Base-by-base conservation (phyloP, 2,113 vertebrate genomes). In the Formicarius rufipectus region DNA sequence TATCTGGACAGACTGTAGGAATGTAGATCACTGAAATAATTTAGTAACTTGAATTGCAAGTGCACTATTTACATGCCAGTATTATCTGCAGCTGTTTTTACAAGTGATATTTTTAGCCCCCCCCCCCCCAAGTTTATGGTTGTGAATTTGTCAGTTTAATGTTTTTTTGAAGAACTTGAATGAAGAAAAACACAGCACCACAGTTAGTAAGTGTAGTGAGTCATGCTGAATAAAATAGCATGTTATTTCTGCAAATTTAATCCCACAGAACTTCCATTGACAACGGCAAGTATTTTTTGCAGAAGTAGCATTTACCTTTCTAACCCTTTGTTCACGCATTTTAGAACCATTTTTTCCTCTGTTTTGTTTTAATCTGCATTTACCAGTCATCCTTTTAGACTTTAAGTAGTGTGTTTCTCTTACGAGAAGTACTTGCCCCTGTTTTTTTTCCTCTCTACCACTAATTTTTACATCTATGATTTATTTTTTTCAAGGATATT, bases 281-380 rank as follows among this genome's bases (percentile, higher is more conserved):
- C 85, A 95, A 12, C 40, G 83, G 84, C 64, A 85, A 53, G 40
- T 64, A 45, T 73, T 96, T 97, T 62, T 95, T 95, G 66, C 92
- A 92, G 94, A 92, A 95, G 76, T 73, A 76, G 39, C 30, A 22
- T 79, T 83, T 56, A 39, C 14, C 49, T 87, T 60, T 80, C 25
- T 73, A 50, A 42, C 25, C 4, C 0, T 82, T 74, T 63, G 13
- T 73, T 82, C 42, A 7, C 69, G 18, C 6, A 14, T 42, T 84
- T 76, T 68, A 52, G 45, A 89, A 69, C 40, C 0, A 5, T 56
- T 90, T 72, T 71, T 81, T 35, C 14, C 44, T 63, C 27, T 89
- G 13, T 28, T 76, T 89, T 53, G 4, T 53, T 91, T 89, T 87
- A 69, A 71, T 74, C 24, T 59, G 17, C 16, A 66, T 90, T 62